phyloP scores from a whole-genome alignment of 2,888 invertebrate species.

The Folsomia manolachei region DNA sequence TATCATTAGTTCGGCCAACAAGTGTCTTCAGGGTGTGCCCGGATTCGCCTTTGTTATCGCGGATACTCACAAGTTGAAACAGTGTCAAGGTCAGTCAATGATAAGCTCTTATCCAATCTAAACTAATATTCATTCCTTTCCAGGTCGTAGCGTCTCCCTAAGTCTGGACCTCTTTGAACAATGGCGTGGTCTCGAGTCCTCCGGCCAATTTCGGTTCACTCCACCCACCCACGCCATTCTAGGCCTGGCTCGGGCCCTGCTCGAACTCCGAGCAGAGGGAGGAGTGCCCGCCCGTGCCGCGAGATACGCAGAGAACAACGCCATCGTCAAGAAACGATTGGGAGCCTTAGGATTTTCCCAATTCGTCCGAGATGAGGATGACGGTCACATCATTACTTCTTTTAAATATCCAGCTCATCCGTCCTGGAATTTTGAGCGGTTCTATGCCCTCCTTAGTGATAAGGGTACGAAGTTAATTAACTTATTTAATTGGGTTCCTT shows the following conservation, averaged over 20 bases:
- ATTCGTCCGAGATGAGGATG: constrained; percentile 47
- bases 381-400: constrained; percentile 57
- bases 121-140: not conserved
- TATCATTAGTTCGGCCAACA: constrained; percentile 57
- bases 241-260: constrained; percentile 55
- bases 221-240: constrained; percentile 57
- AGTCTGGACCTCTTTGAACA: constrained; percentile 56
- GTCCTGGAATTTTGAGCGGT: constrained; percentile 55
- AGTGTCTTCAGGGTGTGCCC: constrained; percentile 57
- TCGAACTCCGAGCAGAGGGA: constrained; percentile 55
- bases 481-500: not conserved
- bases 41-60: constrained; percentile 57
- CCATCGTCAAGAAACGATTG: constrained; percentile 55
- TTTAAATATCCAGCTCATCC: constrained; percentile 55
- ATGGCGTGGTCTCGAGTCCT: constrained; percentile 54
- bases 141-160: constrained; percentile 54
- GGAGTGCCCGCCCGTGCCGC: constrained; percentile 53
- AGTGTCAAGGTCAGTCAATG: constrained; percentile 54
- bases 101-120: not conserved
- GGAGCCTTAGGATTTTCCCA: constrained; percentile 52
- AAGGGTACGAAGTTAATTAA: constrained; percentile 51
- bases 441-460: constrained; percentile 55
- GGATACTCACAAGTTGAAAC: constrained; percentile 52
- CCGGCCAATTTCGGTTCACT: constrained; percentile 58
- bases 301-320: constrained; percentile 54